A percentile compares a stretch with the other conserved stretches of the same genome.
phyloP scores from a whole-genome alignment of 2,888 invertebrate genomes.

The Harpalus rubripes region DNA sequence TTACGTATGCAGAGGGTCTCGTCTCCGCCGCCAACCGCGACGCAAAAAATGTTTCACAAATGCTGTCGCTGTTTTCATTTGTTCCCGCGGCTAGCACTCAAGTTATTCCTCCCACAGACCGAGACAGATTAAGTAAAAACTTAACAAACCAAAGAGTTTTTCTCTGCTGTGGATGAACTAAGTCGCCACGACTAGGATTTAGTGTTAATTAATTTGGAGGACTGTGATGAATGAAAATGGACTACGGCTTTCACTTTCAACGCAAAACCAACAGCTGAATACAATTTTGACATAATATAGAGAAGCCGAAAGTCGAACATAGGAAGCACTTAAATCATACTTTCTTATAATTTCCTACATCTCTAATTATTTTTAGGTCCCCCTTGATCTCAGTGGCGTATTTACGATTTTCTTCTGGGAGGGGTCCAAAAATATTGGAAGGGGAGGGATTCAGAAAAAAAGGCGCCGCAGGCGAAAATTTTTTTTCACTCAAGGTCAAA shows the following conservation, averaged over 20 bases:
- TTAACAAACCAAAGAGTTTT: constrained; percentile 37
- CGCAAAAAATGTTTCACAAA: constrained; percentile 46
- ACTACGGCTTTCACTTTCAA: constrained; percentile 13
- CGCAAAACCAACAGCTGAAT: background rate
- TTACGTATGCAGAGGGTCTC: constrained; percentile 47
- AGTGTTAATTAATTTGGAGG: constrained; percentile 36
- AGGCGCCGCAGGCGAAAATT: too few species aligned
- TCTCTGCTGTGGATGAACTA: constrained; percentile 17
- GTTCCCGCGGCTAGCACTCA: background rate
- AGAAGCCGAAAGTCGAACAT: too few species aligned
- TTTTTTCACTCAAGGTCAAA: too few species aligned
- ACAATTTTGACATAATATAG: background rate
- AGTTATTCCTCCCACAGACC: constrained; percentile 47
- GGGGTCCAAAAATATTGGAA: too few species aligned
- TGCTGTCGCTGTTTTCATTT: constrained; percentile 10
- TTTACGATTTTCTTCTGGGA: too few species aligned
- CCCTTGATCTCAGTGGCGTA: too few species aligned
- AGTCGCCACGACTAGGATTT: constrained; percentile 35
- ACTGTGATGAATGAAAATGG: constrained; percentile 13
- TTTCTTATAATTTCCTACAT: too few species aligned
- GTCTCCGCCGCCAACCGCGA: background rate
- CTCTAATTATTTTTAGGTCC: too few species aligned
- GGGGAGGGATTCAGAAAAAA: too few species aligned
- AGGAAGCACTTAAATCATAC: too few species aligned
- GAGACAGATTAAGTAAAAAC: constrained; percentile 42